Evolutionary conservation across 2,797 vertebrate species (phyloP).

Genomic region (Etheostoma perlongum): DNA sequence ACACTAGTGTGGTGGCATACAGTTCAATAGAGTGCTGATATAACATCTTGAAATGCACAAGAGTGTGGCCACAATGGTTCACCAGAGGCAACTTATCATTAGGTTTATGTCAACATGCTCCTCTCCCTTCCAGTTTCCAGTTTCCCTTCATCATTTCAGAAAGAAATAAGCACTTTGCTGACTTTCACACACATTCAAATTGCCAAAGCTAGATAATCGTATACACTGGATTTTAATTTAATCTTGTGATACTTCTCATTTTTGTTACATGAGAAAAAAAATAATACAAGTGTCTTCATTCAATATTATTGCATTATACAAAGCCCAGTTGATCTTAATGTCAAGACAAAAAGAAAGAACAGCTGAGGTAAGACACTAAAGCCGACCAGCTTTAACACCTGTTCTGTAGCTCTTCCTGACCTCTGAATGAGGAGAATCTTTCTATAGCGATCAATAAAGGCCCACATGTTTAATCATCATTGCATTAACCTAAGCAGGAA

Average conservation of each 20-base stretch:
- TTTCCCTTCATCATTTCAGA: background rate
- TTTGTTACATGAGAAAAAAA: too few species aligned
- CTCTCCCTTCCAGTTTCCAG: background rate
- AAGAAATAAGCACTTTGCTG: background rate
- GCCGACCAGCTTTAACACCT: background rate
- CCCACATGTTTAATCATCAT: conserved; percentile 46
- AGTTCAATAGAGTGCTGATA: background rate
- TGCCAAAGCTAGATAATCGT: conserved; percentile 3
- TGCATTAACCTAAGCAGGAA: conserved; percentile 46
- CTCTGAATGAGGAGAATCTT: conserved; percentile 17
- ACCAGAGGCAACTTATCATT: conserved; percentile 1
- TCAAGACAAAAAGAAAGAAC: background rate
- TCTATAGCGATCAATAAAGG: conserved; percentile 53
- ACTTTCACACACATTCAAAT: conserved; percentile 4
- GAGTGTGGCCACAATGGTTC: background rate
- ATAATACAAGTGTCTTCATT: background rate
- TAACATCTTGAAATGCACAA: conserved; percentile 14
- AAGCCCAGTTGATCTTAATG: background rate
- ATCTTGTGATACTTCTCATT: background rate
- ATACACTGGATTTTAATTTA: conserved; percentile 5
- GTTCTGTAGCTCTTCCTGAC: conserved; percentile 17
- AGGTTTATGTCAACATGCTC: background rate
- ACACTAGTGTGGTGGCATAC: background rate
- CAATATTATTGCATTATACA: too few species aligned
- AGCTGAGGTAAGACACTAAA: background rate